Conservation (phyloP, 2,888 invertebrate species). For the Priocnemis perturbator region DNA sequence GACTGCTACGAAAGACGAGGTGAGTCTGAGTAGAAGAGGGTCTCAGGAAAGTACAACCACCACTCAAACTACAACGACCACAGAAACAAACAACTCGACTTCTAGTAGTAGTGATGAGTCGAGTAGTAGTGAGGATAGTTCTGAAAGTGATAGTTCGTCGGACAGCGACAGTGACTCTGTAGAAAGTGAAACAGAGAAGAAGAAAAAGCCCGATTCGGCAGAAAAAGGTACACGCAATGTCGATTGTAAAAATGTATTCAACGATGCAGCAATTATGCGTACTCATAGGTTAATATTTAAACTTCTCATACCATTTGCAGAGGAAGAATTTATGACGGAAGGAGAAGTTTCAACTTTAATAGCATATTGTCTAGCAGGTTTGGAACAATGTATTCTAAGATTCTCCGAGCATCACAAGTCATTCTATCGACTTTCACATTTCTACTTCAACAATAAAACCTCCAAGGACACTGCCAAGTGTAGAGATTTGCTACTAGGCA, state of each 20-base stretch:
- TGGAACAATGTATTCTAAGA: constrained; percentile 89
- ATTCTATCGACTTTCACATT: constrained; percentile 89
- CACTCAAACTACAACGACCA: constrained; percentile 73
- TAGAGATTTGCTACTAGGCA: constrained; percentile 83
- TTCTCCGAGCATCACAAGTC: constrained; percentile 96
- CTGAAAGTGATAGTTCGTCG: constrained; percentile 76
- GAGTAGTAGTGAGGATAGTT: constrained; percentile 79
- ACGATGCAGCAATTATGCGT: neutral
- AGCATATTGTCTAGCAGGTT: constrained; percentile 83
- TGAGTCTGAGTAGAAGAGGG: constrained; percentile 66
- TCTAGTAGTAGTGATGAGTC: constrained; percentile 75
- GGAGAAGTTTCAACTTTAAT: constrained; percentile 81
- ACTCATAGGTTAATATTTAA: neutral
- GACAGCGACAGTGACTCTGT: constrained; percentile 77
- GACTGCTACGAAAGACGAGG: constrained; percentile 58
- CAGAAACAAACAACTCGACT: constrained; percentile 73
- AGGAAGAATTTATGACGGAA: constrained; percentile 72
- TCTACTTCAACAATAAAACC: constrained; percentile 85
- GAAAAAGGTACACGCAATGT: constrained; percentile 56
- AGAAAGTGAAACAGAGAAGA: constrained; percentile 76
- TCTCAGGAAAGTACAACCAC: constrained; percentile 74
- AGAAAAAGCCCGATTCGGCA: constrained; percentile 52
- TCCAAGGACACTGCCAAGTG: constrained; percentile 83
- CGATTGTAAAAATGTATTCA: neutral
- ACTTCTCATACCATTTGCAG: constrained; percentile 35